Percentiles rank a stretch among this genome's conserved stretches.
Evolutionary conservation across 2,888 invertebrate species (phyloP).

Genomic region (Pyrochroa serraticornis): DNA sequence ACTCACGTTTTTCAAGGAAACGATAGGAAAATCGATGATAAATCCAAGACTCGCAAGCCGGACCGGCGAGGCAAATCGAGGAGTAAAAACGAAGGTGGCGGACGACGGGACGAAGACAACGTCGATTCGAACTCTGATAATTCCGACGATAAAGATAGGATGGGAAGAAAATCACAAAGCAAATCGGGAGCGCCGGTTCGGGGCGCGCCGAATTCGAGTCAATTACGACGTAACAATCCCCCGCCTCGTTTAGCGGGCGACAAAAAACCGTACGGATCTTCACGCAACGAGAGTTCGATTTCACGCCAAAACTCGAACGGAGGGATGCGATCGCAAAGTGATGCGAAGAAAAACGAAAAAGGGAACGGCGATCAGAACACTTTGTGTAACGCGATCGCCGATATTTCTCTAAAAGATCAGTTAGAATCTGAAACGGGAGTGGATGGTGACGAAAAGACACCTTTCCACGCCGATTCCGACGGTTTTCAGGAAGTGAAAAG

Average conservation of each 20-base stretch:
- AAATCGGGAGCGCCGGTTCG: conserved; percentile 34
- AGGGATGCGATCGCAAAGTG: conserved; percentile 48
- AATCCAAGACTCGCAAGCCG: conserved; percentile 39
- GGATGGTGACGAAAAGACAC: conserved; percentile 51
- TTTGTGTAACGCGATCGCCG: conserved; percentile 62
- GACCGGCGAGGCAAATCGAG: conserved; percentile 50
- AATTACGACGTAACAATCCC: conserved; percentile 40
- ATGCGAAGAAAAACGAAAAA: conserved; percentile 53
- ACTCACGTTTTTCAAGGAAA: conserved; percentile 25
- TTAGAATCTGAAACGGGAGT: conserved; percentile 47
- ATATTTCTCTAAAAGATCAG: conserved; percentile 54
- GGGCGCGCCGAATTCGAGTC: conserved; percentile 44
- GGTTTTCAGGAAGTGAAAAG: conserved; percentile 87
- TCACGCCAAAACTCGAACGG: conserved; percentile 52
- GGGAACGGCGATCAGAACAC: conserved; percentile 60
- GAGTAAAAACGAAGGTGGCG: conserved; percentile 51
- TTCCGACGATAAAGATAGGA: conserved; percentile 66
- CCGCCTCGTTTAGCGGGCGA: conserved; percentile 45
- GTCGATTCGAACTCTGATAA: conserved; percentile 87
- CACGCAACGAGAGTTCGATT: conserved; percentile 32
- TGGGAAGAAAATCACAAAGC: conserved; percentile 41
- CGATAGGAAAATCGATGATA: conserved; percentile 32
- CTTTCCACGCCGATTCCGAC: conserved; percentile 63
- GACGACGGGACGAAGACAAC: conserved; percentile 40
- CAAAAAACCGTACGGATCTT: conserved; percentile 40